A percentile compares a stretch with the other conserved stretches of the same genome.
Conservation (phyloP, 2,113 vertebrate genomes). For the Ameiurus melas region DNA sequence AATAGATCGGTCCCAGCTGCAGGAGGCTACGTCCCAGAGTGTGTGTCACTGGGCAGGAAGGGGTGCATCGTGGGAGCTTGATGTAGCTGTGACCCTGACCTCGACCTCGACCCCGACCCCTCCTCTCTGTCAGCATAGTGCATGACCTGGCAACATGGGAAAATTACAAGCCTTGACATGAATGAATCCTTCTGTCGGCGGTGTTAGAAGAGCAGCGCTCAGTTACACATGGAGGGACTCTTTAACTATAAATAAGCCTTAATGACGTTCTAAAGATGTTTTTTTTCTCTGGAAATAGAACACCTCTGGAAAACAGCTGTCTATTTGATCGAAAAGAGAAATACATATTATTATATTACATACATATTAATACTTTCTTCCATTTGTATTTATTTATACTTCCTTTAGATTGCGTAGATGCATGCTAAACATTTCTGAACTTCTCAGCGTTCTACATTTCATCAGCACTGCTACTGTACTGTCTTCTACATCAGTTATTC, state of each 20-base stretch:
- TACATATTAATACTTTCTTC: neutral
- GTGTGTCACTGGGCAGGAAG: constrained; percentile 17
- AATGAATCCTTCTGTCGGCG: constrained; percentile 29
- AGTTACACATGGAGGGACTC: neutral
- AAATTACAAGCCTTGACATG: constrained; percentile 33
- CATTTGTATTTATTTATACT: neutral
- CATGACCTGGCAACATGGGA: constrained; percentile 50
- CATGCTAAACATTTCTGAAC: neutral
- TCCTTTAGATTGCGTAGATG: neutral
- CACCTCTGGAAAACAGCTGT: neutral
- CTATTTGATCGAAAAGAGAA: neutral
- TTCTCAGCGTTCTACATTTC: neutral
- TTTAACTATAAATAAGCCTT: neutral
- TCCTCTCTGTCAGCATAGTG: constrained; percentile 44
- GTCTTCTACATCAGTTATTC: neutral
- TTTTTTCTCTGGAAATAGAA: neutral
- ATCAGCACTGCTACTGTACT: neutral
- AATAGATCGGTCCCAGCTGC: neutral
- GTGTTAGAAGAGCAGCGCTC: neutral
- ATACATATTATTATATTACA: neutral
- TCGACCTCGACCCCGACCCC: constrained; percentile 34
- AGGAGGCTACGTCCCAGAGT: constrained; percentile 11
- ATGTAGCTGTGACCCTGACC: constrained; percentile 58
- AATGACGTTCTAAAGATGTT: neutral
- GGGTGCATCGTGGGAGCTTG: constrained; percentile 34